These are phyloP conservation scores for Burhinus oedicnemus DNA, from an alignment of 2,113 vertebrate genomes.

Conservation along the genomic window DNA sequence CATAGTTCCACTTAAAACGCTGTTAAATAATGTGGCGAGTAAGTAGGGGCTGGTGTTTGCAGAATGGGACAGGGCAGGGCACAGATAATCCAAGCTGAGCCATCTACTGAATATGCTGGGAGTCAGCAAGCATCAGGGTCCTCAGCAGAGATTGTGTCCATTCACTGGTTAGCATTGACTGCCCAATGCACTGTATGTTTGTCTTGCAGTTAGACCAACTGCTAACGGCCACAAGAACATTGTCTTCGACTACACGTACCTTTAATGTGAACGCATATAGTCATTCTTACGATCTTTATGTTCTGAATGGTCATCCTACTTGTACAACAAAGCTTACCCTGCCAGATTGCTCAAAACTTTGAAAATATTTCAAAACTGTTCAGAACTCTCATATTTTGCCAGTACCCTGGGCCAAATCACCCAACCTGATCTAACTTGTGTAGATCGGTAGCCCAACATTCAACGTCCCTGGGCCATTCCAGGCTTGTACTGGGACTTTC, in stretches of 20 bases:
- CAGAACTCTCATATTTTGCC: neutral
- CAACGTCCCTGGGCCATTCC: neutral
- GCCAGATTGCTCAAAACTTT: neutral
- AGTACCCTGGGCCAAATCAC: neutral
- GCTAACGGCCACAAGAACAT: neutral
- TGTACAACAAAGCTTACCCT: neutral
- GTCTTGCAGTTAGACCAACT: neutral
- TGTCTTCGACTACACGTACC: neutral
- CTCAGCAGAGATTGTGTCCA: neutral
- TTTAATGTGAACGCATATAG: neutral
- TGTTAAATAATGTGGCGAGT: neutral
- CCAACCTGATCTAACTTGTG: neutral
- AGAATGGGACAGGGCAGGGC: neutral
- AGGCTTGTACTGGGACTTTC: neutral
- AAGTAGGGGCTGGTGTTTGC: neutral
- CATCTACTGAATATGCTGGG: accelerated
- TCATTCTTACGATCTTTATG: neutral
- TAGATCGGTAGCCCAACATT: neutral
- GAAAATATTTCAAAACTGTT: neutral
- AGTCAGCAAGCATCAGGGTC: neutral
- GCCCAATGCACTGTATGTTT: accelerated
- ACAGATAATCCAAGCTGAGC: neutral
- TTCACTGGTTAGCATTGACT: neutral
- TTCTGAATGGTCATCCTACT: neutral
- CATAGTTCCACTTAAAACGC: neutral